A percentile compares a stretch with the other conserved stretches of the same genome.
Evolutionary conservation across 2,888 invertebrate genomes (phyloP).

Genomic region (Orthosia gracilis): DNA sequence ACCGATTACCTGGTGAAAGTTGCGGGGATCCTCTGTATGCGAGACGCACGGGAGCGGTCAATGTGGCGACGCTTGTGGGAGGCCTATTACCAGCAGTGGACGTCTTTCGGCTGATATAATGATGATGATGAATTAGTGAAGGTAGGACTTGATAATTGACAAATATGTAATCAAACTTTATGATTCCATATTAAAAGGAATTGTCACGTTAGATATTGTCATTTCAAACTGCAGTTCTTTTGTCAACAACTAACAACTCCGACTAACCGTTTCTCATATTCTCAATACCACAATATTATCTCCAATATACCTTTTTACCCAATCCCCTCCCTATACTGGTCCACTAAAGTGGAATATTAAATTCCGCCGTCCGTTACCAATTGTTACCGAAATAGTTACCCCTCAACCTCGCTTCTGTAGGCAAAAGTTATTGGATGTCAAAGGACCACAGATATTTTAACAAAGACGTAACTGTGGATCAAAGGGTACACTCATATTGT

Average conservation of each 20-base stretch:
- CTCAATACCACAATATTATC: constrained; percentile 23
- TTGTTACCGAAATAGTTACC: constrained; percentile 60
- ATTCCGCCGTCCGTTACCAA: constrained; percentile 46
- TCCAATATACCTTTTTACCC: constrained; percentile 39
- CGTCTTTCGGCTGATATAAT: too few relatives aligned
- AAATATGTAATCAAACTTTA: not conserved
- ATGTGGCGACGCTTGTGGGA: too few relatives aligned
- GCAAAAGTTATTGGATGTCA: constrained; percentile 56
- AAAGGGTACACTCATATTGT: constrained; percentile 45
- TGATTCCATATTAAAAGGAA: not conserved
- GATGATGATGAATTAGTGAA: too few relatives aligned
- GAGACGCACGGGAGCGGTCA: too few relatives aligned
- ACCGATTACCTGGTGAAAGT: too few relatives aligned
- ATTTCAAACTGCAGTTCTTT: not conserved
- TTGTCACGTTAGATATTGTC: not conserved
- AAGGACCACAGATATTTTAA: constrained; percentile 46
- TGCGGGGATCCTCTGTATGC: too few relatives aligned
- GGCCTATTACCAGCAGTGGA: too few relatives aligned
- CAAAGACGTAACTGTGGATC: constrained; percentile 42
- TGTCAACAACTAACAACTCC: not conserved
- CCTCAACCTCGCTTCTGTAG: constrained; percentile 31
- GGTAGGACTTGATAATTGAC: too few relatives aligned
- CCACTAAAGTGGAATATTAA: constrained; percentile 59
- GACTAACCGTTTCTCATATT: not conserved
- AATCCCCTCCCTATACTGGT: constrained; percentile 16